Evolutionary conservation across 1,140 invertebrate genomes (phyloP), one percentile per base, ranked within the genome.

Genomic region (Cotesia glomerata): DNA sequence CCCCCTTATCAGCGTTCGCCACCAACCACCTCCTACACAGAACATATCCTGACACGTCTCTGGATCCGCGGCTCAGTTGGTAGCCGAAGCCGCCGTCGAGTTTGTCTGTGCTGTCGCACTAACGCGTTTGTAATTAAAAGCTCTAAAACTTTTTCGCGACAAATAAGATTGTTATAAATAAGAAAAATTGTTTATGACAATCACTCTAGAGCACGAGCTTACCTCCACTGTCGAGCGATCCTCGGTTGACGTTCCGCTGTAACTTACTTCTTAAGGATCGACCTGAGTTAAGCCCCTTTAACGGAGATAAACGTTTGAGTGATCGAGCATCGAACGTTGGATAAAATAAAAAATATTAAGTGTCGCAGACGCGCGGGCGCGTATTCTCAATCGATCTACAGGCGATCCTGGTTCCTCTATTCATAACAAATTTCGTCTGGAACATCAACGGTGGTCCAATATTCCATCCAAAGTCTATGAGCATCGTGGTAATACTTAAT

Each of bases 341-440:
- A 16, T n/a, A 35, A 11, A 62, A 39, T 32, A 52, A 51, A 26
- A 67, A 52, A 32, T 18, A 26, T 51, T 14, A 72, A 72, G 71
- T 72, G 71, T 67, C 16, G 56, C 64, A 67, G 52, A 72, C 71
- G 71, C 71, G 71, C 71, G 71, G 71, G 71, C 71, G 71, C 71
- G 58, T 65, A 45, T 72, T 72, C 63, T 34, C 54, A 65, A 72
- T 72, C 71, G 71, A 72, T 72, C 71, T 72, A 72, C 52, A 64
- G 64, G 39, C 71, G 26, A 61, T 62, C 36, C 71, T 52, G 61
- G 71, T 51, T 51, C 39, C 56, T 71, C 45, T 61, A 58, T 63
- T 59, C 51, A 72, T 72, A 64, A 72, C 71, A 59, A 72, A 67
- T 51, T 65, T 72, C 35, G 52, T 67, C 71, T 64, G 54, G 54